Conservation (phyloP, 2,113 vertebrate species). For the Loxodonta africana region DNA sequence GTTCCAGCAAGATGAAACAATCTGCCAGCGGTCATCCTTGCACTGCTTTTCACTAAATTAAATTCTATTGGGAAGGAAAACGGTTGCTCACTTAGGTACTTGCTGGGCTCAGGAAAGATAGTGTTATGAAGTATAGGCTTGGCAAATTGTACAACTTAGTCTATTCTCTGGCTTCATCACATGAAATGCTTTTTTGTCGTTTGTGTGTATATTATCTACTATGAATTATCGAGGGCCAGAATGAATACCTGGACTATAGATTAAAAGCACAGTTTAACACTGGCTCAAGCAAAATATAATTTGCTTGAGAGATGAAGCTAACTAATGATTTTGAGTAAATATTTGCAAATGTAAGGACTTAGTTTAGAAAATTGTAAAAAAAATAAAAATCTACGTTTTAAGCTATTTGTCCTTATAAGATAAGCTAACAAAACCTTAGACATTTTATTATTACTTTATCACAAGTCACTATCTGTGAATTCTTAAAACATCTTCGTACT, state of each 20-base stretch:
- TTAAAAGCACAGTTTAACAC: constrained; percentile 1
- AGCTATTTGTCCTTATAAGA: constrained; percentile 39
- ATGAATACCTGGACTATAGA: background rate
- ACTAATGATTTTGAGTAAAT: constrained; percentile 35
- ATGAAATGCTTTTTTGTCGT: background rate
- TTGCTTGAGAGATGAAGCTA: constrained; percentile 17
- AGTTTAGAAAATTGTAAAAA: background rate
- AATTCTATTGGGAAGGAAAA: constrained; percentile 21
- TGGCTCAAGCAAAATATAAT: constrained; percentile 6
- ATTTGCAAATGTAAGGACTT: constrained; percentile 51
- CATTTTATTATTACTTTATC: constrained; percentile 36
- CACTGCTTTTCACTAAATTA: background rate
- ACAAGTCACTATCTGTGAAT: constrained; percentile 7
- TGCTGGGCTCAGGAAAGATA: background rate
- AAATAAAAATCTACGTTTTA: background rate
- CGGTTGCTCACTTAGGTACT: background rate
- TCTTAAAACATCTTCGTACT: constrained; percentile 47
- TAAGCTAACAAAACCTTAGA: background rate
- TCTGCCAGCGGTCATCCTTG: background rate
- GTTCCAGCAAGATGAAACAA: background rate
- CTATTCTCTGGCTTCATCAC: background rate
- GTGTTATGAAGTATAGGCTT: background rate
- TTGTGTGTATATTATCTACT: background rate
- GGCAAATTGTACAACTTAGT: background rate
- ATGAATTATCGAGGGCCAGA: background rate